Base-by-base conservation (phyloP, 2,888 invertebrate genomes). In the Eupsilia transversa region DNA sequence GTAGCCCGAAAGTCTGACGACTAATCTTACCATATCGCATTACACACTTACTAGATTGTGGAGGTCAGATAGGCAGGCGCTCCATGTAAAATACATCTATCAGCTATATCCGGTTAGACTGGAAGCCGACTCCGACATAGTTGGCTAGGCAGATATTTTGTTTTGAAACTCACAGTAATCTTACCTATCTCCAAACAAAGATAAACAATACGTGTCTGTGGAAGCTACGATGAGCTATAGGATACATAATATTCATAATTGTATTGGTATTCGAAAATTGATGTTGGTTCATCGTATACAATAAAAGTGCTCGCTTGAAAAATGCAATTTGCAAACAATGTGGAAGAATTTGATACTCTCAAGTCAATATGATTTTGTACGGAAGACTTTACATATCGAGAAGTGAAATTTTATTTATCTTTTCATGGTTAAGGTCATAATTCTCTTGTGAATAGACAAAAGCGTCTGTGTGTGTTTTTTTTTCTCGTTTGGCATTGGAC, bases 241-340 rank as follows among this genome's bases (percentile, higher is more conserved):
- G 20, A 12, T 41, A 59, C 23, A 81, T 56, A 17, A 66, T 61
- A n/a, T 57, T 63, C 43, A 82, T 82, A 82, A 82, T 82, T 52
- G 56, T 79, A 79, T 82, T 79, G 78, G 52, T 59, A 57, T 57
- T 77, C 9, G 57, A 54, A 80, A 77, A 80, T 80, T 60, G 63
- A 68, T 79, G 72, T 80, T 83, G 64, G 67, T 33, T 3, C 33
- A 83, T 72, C 79, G 71, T 57, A 71, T 83, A 43, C 35, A 33
- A 20, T 43, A 30, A 59, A 63, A 83, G 52, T 30, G 71, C n/a
- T 79, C 61, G 61, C 61, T 52, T 79, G 66, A 67, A 72, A 82
- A 77, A 79, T 79, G 72, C 80, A 83, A 80, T 80, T 83, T 63
- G 17, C 30, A 66, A 83, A 83, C 83, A 82, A 5, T 30, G 77